A percentile compares a stretch with the other conserved stretches of the same genome.
phyloP scores from a whole-genome alignment of 2,888 invertebrate genomes.

The Acheta domesticus region DNA sequence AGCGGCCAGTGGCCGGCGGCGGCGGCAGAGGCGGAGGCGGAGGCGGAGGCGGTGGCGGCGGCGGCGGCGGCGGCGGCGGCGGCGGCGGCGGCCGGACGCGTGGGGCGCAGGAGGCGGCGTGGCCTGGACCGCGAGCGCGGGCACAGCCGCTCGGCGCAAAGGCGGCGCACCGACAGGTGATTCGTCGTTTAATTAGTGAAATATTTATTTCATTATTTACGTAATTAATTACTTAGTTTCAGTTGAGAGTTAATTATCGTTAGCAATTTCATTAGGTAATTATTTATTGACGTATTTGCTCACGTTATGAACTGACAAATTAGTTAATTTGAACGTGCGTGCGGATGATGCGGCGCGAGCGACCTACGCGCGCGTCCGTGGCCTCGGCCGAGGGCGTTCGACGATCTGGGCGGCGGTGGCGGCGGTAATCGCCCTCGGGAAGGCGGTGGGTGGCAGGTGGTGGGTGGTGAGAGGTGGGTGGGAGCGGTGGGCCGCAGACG shows the following conservation, averaged over 20 bases:
- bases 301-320: slow-evolving; percentile 18
- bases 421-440: no score
- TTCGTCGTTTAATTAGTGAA: slow-evolving; percentile 18
- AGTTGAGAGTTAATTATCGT: slow-evolving; percentile 18
- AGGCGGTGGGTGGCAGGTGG: no score
- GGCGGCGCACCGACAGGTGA: background rate
- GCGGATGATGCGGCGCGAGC: background rate
- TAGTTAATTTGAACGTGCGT: slow-evolving; percentile 18
- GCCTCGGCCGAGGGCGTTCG: no score
- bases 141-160: slow-evolving; percentile 1
- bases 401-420: no score
- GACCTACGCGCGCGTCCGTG: no score
- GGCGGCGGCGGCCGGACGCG: no score
- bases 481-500: background rate
- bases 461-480: background rate
- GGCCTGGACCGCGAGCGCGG: background rate
- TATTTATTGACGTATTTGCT: slow-evolving; percentile 18
- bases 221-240: slow-evolving; percentile 18
- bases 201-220: slow-evolving; percentile 18
- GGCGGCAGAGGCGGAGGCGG: no score
- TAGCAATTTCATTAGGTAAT: slow-evolving; percentile 18
- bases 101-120: background rate
- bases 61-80: no score
- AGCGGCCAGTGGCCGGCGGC: no score
- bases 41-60: no score